Base-by-base conservation (phyloP, 2,113 vertebrate genomes). In the Candoia aspera region DNA sequence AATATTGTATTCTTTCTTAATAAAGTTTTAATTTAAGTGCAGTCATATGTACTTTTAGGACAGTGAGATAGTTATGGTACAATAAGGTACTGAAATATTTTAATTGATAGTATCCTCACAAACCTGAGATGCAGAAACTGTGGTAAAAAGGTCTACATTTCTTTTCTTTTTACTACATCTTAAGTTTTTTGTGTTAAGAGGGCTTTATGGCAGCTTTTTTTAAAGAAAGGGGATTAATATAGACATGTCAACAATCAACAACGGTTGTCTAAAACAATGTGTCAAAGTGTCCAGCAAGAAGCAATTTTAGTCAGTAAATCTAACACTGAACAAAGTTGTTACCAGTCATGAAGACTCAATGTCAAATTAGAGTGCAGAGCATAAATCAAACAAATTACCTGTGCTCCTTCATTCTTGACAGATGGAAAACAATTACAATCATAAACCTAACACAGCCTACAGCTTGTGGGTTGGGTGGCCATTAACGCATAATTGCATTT, bases 261-360 rank as follows among this genome's bases (percentile, higher is more conserved):
- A 96, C 89, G 95, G 93, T 91, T 93, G 90, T 93, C 94, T 95
- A 90, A 94, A 95, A 90, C 0, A 60, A 95, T 68, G 85, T 96
- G 96, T 96, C 95, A 96, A 94, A 90, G 94, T 53, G 96, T 95
- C 94, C 94, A 94, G 91, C 73, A 95, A 92, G 90, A 95, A 95
- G 94, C 91, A 94, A 91, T 95, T 88, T 92, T 95, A 94, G 94
- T 95, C 94, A 83, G 87, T 95, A 95, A 96, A 96, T 93, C 95
- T 93, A 95, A 93, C 93, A 90, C 85, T 21, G 54, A 95, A 95
- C 91, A 96, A 96, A 92, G 91, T 84, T 94, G 54, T 95, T 93
- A 92, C 42, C 55, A 93, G 91, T 94, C 92, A 96, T 93, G 96
- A 96, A 93, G 94, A 96, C 93, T 92, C 91, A 94, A 60, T 94